Evolutionary conservation across 2,797 vertebrate genomes (phyloP), one percentile per base, ranked within the genome.

Genomic region (Sebastolobus altivelis): DNA sequence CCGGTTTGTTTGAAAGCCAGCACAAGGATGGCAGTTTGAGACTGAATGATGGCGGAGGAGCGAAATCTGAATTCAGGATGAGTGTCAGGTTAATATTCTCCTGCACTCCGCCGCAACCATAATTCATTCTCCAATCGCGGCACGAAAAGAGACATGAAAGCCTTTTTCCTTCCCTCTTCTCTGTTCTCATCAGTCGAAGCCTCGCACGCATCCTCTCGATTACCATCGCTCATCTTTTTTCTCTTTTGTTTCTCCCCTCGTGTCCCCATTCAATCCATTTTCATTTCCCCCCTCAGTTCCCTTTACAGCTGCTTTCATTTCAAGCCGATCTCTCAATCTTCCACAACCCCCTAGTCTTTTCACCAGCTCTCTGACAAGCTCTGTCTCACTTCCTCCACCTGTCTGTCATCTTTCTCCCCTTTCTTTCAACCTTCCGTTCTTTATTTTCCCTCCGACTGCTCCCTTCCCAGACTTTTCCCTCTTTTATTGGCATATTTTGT

Each of bases 231-330:
- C 91, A 91, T 90, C 89, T 89, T 89, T 54, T 49, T 88, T 61
- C 87, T 80, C 91, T 89, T 94, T 93, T 92, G 84, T 87, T 91
- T 92, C 87, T 83, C 75, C 86, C 71, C 81, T 81, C 78, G 71
- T 90, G 92, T 88, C 88, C 89, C 90, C 90, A 91, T 93, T 93
- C 93, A 92, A 87, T 88, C 89, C 90, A 88, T 92, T 92, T 93
- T 90, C 89, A 91, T 93, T 88, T 91, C 85, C 88, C 88, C 88
- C 88, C 80, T 88, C 87, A 76, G 79, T 93, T 93, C 89, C 84
- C 80, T 87, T 89, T 91, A 91, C 86, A 90, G 87, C 87, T 85
- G 87, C 91, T 93, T 92, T 93, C 91, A 91, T 93, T 92, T 87
- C 88, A 80, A 56, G 80, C 84, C 90, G 79, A 90, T 93, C 90